Percentiles rank a stretch among this genome's conserved stretches.
These are phyloP conservation scores for Endomychus coccineus DNA, from an alignment of 2,888 invertebrate genomes.

Conservation along the genomic window DNA sequence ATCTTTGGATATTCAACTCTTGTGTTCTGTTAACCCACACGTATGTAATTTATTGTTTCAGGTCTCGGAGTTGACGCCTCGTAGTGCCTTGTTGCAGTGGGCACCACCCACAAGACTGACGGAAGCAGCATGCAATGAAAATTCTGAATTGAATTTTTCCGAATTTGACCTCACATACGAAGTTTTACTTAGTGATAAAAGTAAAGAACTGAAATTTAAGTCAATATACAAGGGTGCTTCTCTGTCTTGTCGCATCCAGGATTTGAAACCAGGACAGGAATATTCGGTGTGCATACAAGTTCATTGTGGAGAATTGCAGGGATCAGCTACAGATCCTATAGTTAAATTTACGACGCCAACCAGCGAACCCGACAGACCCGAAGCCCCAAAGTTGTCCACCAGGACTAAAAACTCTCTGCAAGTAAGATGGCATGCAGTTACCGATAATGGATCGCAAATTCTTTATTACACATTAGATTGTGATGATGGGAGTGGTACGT, in stretches of 20 bases:
- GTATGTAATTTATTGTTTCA: constrained; percentile 43
- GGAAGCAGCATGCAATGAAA: constrained; percentile 43
- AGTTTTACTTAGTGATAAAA: constrained; percentile 69
- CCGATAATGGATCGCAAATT: constrained; percentile 75
- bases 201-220: constrained; percentile 76
- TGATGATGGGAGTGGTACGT: constrained; percentile 64
- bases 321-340: constrained; percentile 68
- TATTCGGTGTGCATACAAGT: constrained; percentile 78
- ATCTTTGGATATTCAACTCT: too few species aligned
- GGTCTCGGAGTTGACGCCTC: constrained; percentile 76
- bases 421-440: constrained; percentile 59
- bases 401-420: constrained; percentile 65
- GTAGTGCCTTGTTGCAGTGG: constrained; percentile 81
- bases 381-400: constrained; percentile 62
- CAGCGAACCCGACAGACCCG: constrained; percentile 72
- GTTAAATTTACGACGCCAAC: constrained; percentile 73
- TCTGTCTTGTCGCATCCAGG: constrained; percentile 71
- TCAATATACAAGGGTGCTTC: constrained; percentile 74
- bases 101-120: constrained; percentile 54
- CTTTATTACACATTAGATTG: constrained; percentile 70
- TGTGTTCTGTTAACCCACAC: too few species aligned
- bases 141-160: constrained; percentile 48
- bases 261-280: constrained; percentile 80
- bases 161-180: constrained; percentile 70
- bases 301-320: constrained; percentile 65